Base-by-base conservation (phyloP, 2,797 vertebrate genomes). In the Peromyscus nudipes region DNA sequence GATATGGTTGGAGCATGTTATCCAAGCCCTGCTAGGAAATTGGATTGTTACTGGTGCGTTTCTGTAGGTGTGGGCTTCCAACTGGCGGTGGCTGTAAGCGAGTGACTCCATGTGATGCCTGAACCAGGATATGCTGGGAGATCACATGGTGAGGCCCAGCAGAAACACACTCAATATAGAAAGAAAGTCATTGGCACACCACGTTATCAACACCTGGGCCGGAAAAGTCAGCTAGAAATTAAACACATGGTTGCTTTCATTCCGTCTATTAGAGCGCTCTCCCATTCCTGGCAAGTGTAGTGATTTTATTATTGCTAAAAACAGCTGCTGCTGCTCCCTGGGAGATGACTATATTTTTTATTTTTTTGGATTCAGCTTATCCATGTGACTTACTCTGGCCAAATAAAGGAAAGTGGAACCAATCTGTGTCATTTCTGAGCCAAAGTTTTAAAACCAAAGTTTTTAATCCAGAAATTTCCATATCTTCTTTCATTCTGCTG, bases 141-240 rank as follows among this genome's bases (percentile, higher is more conserved):
- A 82, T 64, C 60, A 91, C 52, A 85, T 31, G 34, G 16, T 14
- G 16, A 94, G 62, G 37, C 12, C 37, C 0, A 67, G 46, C 75
- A 83, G 40, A 91, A 79, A 60, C 75, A 60, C 43, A 46, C 17
- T 43, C 6, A 75, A 40, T 86, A 52, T 60, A 31, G 71, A 71
- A 83, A 76, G 77, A 93, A 92, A 76, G 79, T 55, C 31, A 21
- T n/a, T 93, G 62, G 14, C 34, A 37, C 73, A 89, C 77, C 34
- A 25, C 64, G 40, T 52, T 92, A 73, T 93, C 92, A 90, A 76
- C 16, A 87, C 91, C 94, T 82, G 62, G 62, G 37, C 29, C 93
- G 55, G 37, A 94, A 96, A 62, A n/a, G 43, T n/a, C 69, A 71
- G 85, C 46, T 85, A 40, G 60, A 87, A 92, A 96, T 95, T 84